Base-by-base conservation (phyloP, 2,797 vertebrate species). In the Leptoclinus maculatus region DNA sequence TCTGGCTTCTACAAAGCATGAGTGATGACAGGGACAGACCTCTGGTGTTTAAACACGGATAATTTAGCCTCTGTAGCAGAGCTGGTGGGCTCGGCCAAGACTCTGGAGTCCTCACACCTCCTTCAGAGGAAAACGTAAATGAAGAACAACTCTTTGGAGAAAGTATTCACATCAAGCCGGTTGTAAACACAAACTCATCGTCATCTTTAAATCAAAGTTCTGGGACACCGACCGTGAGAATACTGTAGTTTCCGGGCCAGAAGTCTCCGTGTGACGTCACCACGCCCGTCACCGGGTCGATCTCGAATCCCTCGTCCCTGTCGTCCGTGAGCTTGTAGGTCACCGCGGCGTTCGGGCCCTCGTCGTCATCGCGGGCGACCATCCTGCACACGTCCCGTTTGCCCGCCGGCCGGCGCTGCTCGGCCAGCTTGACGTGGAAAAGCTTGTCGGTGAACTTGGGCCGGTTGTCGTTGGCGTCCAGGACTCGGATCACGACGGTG, bases 371-470 rank as follows among this genome's bases (percentile, higher is more conserved):
- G 0, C 93, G 92, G 47, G 97, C 97, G 0, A 98, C 94, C 91
- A 99, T 93, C 85, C 97, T 94, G 91, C 96, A 98, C 34, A 97
- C 96, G 0, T 95, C 93, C 89, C 83, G 89, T 0, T 83, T 86
- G 0, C 80, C 87, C 4, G 68, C 68, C 0, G 67, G 86, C n/a
- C 72, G 93, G 0, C 75, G 88, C 76, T 92, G 95, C 76, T 97
- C 96, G 0, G 94, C 95, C 14, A 98, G 93, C 76, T 94, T 94
- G 60, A 99, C 95, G 34, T 97, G 96, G 91, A 98, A 97, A 45
- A 97, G 95, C 79, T 98, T 99, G 71, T 99, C 96, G 7, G 95
- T 95, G 88, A 99, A 99, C 41, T 89, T 93, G 0, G 98, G 98
- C 4, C 91, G 83, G 66, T 94, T 98, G 94, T 99, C 98, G 0